A percentile compares a stretch with the other conserved stretches of the same genome.
phyloP scores from a whole-genome alignment of 2,113 vertebrate species.

The Barbus barbus region DNA sequence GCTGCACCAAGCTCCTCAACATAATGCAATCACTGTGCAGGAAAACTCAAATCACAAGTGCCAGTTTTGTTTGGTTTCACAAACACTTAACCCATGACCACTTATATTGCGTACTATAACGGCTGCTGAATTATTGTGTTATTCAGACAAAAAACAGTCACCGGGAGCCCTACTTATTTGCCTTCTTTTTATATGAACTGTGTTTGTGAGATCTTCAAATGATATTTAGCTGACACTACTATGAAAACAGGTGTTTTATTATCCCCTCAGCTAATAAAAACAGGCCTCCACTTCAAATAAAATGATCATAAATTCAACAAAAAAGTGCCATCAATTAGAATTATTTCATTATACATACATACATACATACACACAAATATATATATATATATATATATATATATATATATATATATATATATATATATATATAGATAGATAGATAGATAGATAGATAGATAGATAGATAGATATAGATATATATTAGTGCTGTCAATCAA shows the following conservation, averaged over 20 bases:
- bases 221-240: not conserved
- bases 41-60: slow-evolving; percentile 38
- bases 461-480: no score
- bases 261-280: not conserved
- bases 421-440: no score
- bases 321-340: no score
- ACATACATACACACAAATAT: no score
- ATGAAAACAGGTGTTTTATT: not conserved
- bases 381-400: no score
- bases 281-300: not conserved
- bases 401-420: no score
- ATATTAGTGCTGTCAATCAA: no score
- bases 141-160: slow-evolving; percentile 28
- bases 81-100: slow-evolving; percentile 42
- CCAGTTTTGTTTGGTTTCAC: slow-evolving; percentile 34
- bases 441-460: no score
- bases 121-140: not conserved
- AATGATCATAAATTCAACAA: not conserved
- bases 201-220: not conserved
- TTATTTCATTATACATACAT: no score
- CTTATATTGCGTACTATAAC: not conserved
- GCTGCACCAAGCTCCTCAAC: slow-evolving; percentile 21
- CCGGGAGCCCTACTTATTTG: not conserved
- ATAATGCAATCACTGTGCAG: slow-evolving; percentile 39
- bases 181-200: not conserved